Base-by-base conservation (phyloP, 2,888 invertebrate species). In the Agrotis ipsilon region DNA sequence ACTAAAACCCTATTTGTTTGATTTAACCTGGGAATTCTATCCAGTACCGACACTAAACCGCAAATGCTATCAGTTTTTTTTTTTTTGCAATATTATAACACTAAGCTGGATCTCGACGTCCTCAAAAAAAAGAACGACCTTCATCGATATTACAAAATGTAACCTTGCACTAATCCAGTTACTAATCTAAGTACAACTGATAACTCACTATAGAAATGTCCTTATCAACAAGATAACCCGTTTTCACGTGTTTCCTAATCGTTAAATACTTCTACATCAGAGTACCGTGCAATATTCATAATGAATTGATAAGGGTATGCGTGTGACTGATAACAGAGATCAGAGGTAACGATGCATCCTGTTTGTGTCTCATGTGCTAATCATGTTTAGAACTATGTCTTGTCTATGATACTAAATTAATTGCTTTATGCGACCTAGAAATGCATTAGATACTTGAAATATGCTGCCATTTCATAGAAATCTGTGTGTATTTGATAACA, bases 261-360 rank as follows among this genome's bases (percentile, higher is more conserved):
- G 19, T 19, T 32, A 7, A 18, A 16, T 9, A n/a, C 13, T 52
- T 13, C 13, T n/a, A 43, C 39, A 68, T 59, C 7, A 32, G 49
- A 66, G 27, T n/a, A 43, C 46, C 32, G 16, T 45, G 24, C 14
- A 65, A 43, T 27, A 60, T 75, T 32, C 27, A 7, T 55, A 49
- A 13, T 76, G 19, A 19, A 68, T 55, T 59, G 60, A 71, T 69
- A 62, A 32, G 75, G 48, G 68, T 78, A 66, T 71, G 62, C 55
- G 39, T 66, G 61, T 60, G 32, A 48, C 19, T 59, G 87, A 88
- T 89, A 89, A 67, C 72, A 72, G 27, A 81, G 88, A 80, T 83
- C 86, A 87, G 86, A 89, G 88, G 86, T 87, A 68, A 74, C 48
- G 74, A 66, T 82, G 84, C 80, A 89, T 90, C 90, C 88, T 90